A percentile compares a stretch with the other conserved stretches of the same genome.
Evolutionary conservation across 2,113 vertebrate genomes (phyloP).

Genomic region (Chaenogobius annularis): DNA sequence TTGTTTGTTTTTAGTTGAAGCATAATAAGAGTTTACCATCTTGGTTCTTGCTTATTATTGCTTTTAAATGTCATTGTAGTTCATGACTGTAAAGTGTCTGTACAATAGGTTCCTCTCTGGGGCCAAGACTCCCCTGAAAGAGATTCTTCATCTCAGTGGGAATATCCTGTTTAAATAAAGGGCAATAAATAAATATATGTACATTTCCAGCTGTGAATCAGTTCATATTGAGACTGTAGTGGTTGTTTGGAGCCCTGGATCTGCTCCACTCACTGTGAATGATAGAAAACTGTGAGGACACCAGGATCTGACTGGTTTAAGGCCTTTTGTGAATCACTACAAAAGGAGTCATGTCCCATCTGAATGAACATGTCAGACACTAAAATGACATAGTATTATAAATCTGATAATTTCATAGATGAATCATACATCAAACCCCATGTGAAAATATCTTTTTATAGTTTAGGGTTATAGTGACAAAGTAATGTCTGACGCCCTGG

Average conservation of each 20-base stretch:
- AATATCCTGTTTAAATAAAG: too few relatives aligned
- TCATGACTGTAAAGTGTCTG: background rate
- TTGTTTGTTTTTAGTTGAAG: background rate
- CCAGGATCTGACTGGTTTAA: slow-evolving; percentile 44
- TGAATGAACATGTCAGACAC: slow-evolving; percentile 11
- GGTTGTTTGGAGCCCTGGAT: slow-evolving; percentile 39
- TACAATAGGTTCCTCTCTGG: too few relatives aligned
- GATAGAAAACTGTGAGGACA: slow-evolving; percentile 51
- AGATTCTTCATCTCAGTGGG: too few relatives aligned
- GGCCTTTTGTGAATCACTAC: slow-evolving; percentile 44
- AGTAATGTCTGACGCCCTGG: too few relatives aligned
- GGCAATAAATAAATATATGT: background rate
- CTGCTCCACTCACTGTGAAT: slow-evolving; percentile 49
- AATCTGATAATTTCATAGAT: background rate
- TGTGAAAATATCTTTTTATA: background rate
- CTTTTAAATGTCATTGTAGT: background rate
- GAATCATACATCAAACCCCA: background rate
- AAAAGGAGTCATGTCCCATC: slow-evolving; percentile 10
- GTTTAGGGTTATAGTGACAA: too few relatives aligned
- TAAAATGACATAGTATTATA: background rate
- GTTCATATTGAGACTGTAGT: slow-evolving; percentile 20
- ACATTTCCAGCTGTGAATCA: slow-evolving; percentile 14
- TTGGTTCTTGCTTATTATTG: background rate
- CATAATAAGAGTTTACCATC: background rate
- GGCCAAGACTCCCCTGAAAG: too few relatives aligned